Evolutionary conservation across 2,888 invertebrate genomes (phyloP).

Genomic region (Cryptosula pallasiana): DNA sequence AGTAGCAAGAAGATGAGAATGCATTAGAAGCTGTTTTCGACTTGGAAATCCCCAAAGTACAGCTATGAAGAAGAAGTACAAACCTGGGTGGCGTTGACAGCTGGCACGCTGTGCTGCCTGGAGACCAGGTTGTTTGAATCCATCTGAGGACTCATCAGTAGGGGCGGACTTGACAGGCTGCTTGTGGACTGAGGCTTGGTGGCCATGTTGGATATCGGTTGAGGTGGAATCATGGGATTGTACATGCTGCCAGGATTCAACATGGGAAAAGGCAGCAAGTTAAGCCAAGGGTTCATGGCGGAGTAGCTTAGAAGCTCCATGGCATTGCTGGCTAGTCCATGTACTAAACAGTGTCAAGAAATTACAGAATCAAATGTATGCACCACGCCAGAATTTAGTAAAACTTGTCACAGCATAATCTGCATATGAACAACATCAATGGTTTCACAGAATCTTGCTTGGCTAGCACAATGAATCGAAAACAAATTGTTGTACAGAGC

Average conservation of each 20-base stretch:
- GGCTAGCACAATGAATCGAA: no score
- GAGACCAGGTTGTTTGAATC: background rate
- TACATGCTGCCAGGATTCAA: background rate
- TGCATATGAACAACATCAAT: no score
- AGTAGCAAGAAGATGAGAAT: no score
- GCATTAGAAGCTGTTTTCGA: no score
- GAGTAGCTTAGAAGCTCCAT: slow-evolving; percentile 1
- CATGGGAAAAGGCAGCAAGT: slow-evolving; percentile 3
- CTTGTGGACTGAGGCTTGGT: background rate
- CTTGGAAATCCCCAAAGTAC: no score
- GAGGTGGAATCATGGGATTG: background rate
- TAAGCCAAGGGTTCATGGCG: slow-evolving; percentile 13
- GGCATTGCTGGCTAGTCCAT: background rate
- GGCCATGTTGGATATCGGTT: background rate
- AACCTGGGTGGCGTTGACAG: background rate
- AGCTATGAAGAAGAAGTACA: no score
- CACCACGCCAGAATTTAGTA: no score
- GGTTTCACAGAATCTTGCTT: no score
- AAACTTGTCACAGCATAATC: no score
- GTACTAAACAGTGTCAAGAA: background rate
- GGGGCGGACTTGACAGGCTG: background rate
- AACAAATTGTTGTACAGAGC: no score
- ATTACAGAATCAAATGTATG: no score
- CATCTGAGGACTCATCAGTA: background rate
- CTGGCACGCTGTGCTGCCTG: background rate